A percentile compares a stretch with the other conserved stretches of the same genome.
Conservation (phyloP, 2,797 vertebrate genomes). For the Argya squamiceps region DNA sequence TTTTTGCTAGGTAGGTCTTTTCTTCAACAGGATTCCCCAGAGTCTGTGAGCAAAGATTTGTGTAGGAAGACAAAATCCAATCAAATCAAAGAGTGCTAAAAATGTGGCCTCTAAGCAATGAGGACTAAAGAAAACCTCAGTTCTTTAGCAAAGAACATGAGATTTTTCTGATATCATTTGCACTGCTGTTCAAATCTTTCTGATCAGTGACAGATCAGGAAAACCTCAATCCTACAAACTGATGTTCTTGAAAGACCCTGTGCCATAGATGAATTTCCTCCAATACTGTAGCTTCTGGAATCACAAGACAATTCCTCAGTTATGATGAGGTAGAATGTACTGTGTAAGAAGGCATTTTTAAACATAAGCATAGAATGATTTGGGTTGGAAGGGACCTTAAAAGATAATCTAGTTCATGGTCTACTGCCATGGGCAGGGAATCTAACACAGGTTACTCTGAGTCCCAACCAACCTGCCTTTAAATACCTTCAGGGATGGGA, state of each 20-base stretch:
- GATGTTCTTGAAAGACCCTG: not conserved
- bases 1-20: not conserved
- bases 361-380: not conserved
- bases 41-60: not conserved
- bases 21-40: not conserved
- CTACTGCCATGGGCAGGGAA: fast-evolving
- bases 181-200: not conserved
- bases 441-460: not conserved
- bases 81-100: not conserved
- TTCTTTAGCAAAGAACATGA: not conserved
- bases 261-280: not conserved
- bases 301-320: not conserved
- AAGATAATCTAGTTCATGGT: fast-evolving
- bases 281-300: not conserved
- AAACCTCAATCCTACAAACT: not conserved
- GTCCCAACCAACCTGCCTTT: not conserved
- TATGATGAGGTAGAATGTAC: not conserved
- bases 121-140: not conserved
- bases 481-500: not conserved
- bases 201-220: not conserved
- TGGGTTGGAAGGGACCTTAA: not conserved
- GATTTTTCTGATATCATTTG: not conserved
- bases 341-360: not conserved
- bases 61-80: not conserved
- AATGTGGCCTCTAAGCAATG: not conserved